Evolutionary conservation across 2,113 vertebrate genomes (phyloP).

Genomic region (Poecile atricapillus): DNA sequence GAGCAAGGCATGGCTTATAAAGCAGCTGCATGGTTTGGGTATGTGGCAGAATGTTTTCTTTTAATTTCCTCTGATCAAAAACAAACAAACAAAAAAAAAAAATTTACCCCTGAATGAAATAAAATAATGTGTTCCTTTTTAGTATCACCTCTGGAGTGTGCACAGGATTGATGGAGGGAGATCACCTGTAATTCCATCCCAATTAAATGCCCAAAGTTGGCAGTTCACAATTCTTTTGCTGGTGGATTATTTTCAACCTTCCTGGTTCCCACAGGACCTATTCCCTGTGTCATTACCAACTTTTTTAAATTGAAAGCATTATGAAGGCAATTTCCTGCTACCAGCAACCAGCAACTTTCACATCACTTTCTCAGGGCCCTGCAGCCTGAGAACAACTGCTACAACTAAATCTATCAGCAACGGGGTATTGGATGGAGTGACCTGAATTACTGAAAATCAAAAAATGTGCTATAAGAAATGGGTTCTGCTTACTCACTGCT

Average conservation of each 20-base stretch:
- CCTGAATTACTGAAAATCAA: not conserved
- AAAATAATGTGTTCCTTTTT: slow-evolving; percentile 6
- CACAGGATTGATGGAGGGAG: not conserved
- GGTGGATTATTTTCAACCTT: slow-evolving; percentile 15
- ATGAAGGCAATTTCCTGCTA: slow-evolving; percentile 49
- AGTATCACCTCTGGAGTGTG: not conserved
- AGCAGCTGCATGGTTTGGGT: not conserved
- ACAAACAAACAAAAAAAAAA: not conserved
- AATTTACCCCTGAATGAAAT: not conserved
- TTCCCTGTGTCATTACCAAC: slow-evolving; percentile 25
- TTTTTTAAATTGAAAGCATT: slow-evolving; percentile 35
- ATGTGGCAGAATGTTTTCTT: not conserved
- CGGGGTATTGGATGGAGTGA: not conserved
- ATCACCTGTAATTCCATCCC: slow-evolving; percentile 32
- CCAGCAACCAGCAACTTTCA: not conserved
- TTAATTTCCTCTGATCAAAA: not conserved
- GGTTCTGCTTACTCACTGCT: not conserved
- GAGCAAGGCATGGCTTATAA: not conserved
- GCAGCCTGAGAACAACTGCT: not conserved
- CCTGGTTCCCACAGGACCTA: not conserved
- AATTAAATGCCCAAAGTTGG: slow-evolving; percentile 4
- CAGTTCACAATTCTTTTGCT: slow-evolving; percentile 11
- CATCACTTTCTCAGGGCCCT: slow-evolving; percentile 9
- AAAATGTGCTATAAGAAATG: not conserved
- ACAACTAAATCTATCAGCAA: not conserved